Base-by-base conservation (phyloP, 2,113 vertebrate genomes). In the Hoplias malabaricus region DNA sequence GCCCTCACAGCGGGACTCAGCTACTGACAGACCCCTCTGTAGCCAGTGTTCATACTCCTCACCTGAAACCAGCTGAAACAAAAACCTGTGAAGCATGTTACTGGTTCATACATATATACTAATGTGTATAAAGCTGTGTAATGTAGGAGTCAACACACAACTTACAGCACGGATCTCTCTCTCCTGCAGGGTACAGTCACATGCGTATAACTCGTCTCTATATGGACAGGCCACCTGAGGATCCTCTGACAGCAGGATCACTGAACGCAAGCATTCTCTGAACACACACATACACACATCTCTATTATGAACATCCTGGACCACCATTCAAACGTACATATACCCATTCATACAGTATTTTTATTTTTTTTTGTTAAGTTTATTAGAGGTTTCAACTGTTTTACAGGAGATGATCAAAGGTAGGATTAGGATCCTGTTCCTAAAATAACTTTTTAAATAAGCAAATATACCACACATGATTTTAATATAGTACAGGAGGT, bases 81-180 rank as follows among this genome's bases (percentile, higher is more conserved):
- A 0, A 62, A n/a, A n/a, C n/a, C n/a, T n/a, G n/a, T n/a, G n/a
- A n/a, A n/a, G n/a, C n/a, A n/a, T n/a, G n/a, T n/a, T n/a, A n/a
- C n/a, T n/a, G n/a, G n/a, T n/a, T n/a, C n/a, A n/a, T 34, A 42
- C 7, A n/a, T 7, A 38, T 6, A 25, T 38, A 38, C 33, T n/a
- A 21, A 46, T 33, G 1, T 54, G 50, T 21, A 54, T 11, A 43
- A 12, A 2, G 5, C 42, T 43, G 25, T 59, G 19, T 48, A 14
- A 67, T 5, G n/a, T 23, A 43, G 50, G 1, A 4, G 23, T 42
- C 5, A 33, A 77, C 34, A 59, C 9, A 34, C n/a, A n/a, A n/a
- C 93, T 94, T 84, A 95, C 94, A 80, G 93, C 93, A 72, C 90
- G 90, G 85, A 95, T 94, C 88, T 96, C 94, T n/a, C 94, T 87